These are phyloP conservation scores for Chaetodon trifasciatus DNA, from an alignment of 2,797 vertebrate genomes.

Conservation along the genomic window DNA sequence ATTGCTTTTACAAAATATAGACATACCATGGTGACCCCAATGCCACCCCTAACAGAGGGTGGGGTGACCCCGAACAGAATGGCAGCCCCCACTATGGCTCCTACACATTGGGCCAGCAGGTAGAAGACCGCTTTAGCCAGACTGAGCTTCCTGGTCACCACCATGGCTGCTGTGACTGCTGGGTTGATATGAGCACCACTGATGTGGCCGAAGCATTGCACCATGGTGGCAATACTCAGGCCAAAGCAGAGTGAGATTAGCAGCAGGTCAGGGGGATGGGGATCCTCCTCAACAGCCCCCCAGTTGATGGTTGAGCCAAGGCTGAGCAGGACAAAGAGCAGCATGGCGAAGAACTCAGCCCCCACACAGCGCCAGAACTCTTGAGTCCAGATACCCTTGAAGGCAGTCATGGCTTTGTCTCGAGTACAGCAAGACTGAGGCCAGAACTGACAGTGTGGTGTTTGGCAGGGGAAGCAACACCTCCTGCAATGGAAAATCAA, in stretches of 20 bases:
- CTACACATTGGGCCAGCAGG: slow-evolving; percentile 90
- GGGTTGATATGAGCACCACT: slow-evolving; percentile 94
- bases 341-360: slow-evolving; percentile 90
- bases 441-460: background rate
- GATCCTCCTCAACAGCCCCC: slow-evolving; percentile 79
- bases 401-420: slow-evolving; percentile 89
- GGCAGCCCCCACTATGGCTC: slow-evolving; percentile 88
- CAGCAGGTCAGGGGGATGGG: slow-evolving; percentile 86
- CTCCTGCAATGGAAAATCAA: slow-evolving; percentile 50
- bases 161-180: slow-evolving; percentile 91
- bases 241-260: slow-evolving; percentile 94
- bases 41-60: slow-evolving; percentile 82
- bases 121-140: slow-evolving; percentile 91
- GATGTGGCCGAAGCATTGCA: slow-evolving; percentile 93
- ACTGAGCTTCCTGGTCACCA: slow-evolving; percentile 91
- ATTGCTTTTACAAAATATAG: background rate
- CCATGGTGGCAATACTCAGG: slow-evolving; percentile 92
- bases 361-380: slow-evolving; percentile 92
- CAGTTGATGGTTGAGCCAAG: slow-evolving; percentile 93
- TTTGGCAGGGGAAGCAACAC: slow-evolving; percentile 46
- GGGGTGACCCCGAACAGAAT: slow-evolving; percentile 92
- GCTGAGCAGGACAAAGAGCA: slow-evolving; percentile 91
- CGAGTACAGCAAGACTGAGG: slow-evolving; percentile 69
- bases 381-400: slow-evolving; percentile 94
- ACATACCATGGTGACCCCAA: slow-evolving; percentile 89